A percentile compares a stretch with the other conserved stretches of the same genome.
Evolutionary conservation across 2,113 vertebrate genomes (phyloP).

Genomic region (Asarcornis scutulata): DNA sequence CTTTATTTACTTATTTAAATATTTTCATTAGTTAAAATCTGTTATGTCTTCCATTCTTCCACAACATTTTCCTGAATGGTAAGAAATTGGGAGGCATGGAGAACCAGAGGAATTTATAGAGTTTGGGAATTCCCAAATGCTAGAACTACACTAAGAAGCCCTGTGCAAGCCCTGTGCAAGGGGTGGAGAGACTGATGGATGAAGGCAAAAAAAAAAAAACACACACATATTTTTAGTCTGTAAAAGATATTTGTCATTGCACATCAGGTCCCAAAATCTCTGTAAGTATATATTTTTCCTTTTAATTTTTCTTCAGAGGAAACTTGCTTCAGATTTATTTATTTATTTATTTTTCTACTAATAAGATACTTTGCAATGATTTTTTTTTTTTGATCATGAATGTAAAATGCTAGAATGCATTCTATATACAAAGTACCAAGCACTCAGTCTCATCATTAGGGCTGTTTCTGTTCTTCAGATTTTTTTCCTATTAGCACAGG

Average conservation of each 20-base stretch:
- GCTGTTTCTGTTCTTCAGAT: not conserved
- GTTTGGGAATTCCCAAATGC: not conserved
- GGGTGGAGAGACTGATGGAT: not conserved
- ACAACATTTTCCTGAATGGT: not conserved
- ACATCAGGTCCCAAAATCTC: not conserved
- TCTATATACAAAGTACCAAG: conserved; percentile 27
- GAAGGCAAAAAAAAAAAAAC: not conserved
- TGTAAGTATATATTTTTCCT: not conserved
- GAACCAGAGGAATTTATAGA: not conserved
- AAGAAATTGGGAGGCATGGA: not conserved
- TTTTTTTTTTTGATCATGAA: conserved; percentile 39
- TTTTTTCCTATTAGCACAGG: conserved; percentile 17
- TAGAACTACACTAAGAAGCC: not conserved
- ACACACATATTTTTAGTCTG: not conserved
- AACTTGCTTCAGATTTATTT: not conserved
- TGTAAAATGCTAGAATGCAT: conserved; percentile 47
- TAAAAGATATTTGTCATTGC: not conserved
- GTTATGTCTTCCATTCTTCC: not conserved
- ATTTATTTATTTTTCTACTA: not conserved
- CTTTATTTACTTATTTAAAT: conserved; percentile 43
- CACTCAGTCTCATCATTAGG: conserved; percentile 15
- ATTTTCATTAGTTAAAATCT: not conserved
- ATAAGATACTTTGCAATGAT: not conserved
- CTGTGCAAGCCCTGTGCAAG: not conserved
- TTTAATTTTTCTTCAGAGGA: not conserved